Evolutionary conservation across 2,888 invertebrate species (phyloP), one percentile per base, ranked within the genome.

Genomic region (Dyspetes luteomarginatus): DNA sequence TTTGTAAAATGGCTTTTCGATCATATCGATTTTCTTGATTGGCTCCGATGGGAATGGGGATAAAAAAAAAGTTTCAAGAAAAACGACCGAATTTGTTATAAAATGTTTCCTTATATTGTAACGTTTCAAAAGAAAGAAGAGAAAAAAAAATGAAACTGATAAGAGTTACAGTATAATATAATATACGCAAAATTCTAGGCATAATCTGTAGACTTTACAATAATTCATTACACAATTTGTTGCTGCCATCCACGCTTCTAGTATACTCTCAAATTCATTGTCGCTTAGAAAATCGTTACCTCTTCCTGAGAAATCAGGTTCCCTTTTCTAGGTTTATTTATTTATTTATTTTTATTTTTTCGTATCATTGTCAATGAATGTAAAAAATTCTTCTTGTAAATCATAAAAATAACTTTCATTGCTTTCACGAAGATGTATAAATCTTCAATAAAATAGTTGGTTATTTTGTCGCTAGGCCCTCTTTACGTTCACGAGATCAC

Each of bases 101-200:
- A 91, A 91, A 91, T 90, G 89, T 90, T 90, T 90, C 86, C 90
- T 91, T 91, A 90, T 91, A 90, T 91, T 90, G 85, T 91, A 90
- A 91, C 88, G 85, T 90, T 89, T 90, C 83, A 89, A 89, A 90
- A 90, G 88, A 60, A 76, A 76, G 88, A 60, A 76, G 73, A 62
- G 56, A 67, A 75, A 62, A 77, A 65, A 69, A 74, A 76, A 69
- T 67, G 24, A 90, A 90, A 90, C 86, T 89, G 87, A 90, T 88
- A 86, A 85, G 84, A 88, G 87, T 89, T 90, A 90, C 90, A 89
- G 85, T 90, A 90, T 86, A 90, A 89, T 90, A 86, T 88, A 89
- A 86, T 87, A 89, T 89, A 88, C 88, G 87, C 86, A 89, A 91
- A 89, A 88, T 83, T 89, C 89, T 90, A 90, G 89, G 88, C 90